These are phyloP conservation scores for Tiaroga cobitis DNA, from an alignment of 2,797 vertebrate species.

Conservation along the genomic window DNA sequence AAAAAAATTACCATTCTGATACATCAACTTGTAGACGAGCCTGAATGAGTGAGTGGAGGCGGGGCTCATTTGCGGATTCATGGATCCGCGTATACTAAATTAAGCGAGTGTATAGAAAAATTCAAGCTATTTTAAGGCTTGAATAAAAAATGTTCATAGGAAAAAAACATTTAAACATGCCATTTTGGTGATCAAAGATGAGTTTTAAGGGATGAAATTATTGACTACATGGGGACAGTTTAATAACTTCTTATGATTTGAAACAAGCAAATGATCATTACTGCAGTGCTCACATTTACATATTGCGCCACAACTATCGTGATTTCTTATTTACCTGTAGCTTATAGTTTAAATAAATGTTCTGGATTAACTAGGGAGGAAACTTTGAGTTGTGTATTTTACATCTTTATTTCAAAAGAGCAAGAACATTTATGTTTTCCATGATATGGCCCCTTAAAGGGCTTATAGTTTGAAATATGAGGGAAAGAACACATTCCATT, in stretches of 20 bases:
- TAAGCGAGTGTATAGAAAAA: too few species aligned
- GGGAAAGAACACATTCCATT: constrained; percentile 19
- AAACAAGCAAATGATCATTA: neutral
- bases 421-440: constrained; percentile 8
- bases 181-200: too few species aligned
- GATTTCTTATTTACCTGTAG: neutral
- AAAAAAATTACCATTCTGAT: too few species aligned
- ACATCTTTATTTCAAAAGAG: neutral
- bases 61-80: too few species aligned
- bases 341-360: neutral
- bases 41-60: too few species aligned
- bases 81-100: too few species aligned
- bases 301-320: neutral
- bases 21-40: too few species aligned
- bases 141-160: too few species aligned
- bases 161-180: too few species aligned
- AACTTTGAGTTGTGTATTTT: neutral
- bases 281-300: neutral
- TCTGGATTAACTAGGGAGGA: neutral
- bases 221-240: too few species aligned
- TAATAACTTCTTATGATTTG: neutral
- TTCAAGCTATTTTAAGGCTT: too few species aligned
- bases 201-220: too few species aligned
- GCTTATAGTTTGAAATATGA: constrained; percentile 17
- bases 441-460: neutral